Base-by-base conservation (phyloP, 2,888 invertebrate genomes). In the Yponomeuta evonymella region DNA sequence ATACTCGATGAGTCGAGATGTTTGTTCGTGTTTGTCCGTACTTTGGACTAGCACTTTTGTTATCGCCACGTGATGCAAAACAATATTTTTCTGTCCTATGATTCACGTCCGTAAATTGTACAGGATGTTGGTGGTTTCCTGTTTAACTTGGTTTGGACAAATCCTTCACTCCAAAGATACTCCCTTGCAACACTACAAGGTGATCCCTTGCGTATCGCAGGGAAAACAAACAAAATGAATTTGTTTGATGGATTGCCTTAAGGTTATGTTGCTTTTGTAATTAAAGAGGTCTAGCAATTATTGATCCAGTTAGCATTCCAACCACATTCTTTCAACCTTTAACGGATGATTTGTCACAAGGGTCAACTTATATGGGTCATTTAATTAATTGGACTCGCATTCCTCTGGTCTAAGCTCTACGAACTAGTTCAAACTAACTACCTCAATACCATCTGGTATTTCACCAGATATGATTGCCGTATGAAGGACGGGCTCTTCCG, bases 401-500 rank as follows among this genome's bases (percentile, higher is more conserved):
- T 29, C 65, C 36, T 6, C 67, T 12, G 2, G 48, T 8, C 12
- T 67, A 43, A 12, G 64, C 10, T 29, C 64, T 43, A 58, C 43
- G 67, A 43, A 67, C 67, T 23, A 67, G 67, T 67, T 48, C 23
- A 23, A 67, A 23, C 67, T 33, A 65, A n/a, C 43, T 67, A 67
- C 43, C 66, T 2, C 48, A 67, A 67, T 43, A 12, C 1, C 33
- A 12, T 3, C 15, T n/a, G 12, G 29, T 63, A 33, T 6, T 30
- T 15, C 63, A 63, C 12, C 63, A n/a, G 29, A 43, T 43, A 43
- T 43, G 43, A 30, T 65, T 65, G 2, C 12, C 29, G 10, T 10
- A 65, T 23, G 65, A 65, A 65, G 65, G 33, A 65, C 12, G 70
- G 33, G 64, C 51, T 12, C 48, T 70, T 70, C 66, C 71, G 58